Evolutionary conservation across 2,113 vertebrate genomes (phyloP), one percentile per base, ranked within the genome.

Genomic region (Xerus inauris): DNA sequence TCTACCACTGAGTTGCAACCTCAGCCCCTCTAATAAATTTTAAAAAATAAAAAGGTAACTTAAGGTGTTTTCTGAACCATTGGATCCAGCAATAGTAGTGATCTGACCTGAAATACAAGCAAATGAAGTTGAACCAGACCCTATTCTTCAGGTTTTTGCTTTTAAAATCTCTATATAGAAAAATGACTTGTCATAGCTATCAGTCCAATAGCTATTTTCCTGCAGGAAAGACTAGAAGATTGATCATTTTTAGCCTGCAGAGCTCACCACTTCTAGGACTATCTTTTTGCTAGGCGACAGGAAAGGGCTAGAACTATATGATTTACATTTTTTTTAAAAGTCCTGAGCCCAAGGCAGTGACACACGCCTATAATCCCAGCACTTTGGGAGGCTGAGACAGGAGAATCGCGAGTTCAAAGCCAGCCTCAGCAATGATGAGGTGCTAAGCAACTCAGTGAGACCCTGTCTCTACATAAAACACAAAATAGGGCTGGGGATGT

Each of bases 271-370:
- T 94, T 94, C 59, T 87, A 80, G 71, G 94, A 83, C 32, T 54
- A 3, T 88, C 75, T 91, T 75, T 24, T 71, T 82, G 24, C 40
- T 67, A 89, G 12, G 94, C 59, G 28, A 94, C 59, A 87, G 49
- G 51, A 92, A 90, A 89, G 8, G 11, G 16, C 40, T 91, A 87
- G 42, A 79, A 32, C 26, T 87, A 8, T 40, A 4, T 32, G 69
- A 83, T 90, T 90, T 73, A 81, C 62, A 94, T 82, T 49, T 22
- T n/a, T n/a, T n/a, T n/a, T n/a, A n/a, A n/a, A n/a, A n/a, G n/a
- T n/a, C n/a, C n/a, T n/a, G n/a, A n/a, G n/a, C n/a, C n/a, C n/a
- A n/a, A n/a, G n/a, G n/a, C 49, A 49, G 28, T n/a, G n/a, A n/a
- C n/a, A n/a, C n/a, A n/a, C n/a, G n/a, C n/a, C n/a, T n/a, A n/a